Evolutionary conservation across 2,888 invertebrate genomes (phyloP), one percentile per base, ranked within the genome.

Genomic region (Antitype chi): DNA sequence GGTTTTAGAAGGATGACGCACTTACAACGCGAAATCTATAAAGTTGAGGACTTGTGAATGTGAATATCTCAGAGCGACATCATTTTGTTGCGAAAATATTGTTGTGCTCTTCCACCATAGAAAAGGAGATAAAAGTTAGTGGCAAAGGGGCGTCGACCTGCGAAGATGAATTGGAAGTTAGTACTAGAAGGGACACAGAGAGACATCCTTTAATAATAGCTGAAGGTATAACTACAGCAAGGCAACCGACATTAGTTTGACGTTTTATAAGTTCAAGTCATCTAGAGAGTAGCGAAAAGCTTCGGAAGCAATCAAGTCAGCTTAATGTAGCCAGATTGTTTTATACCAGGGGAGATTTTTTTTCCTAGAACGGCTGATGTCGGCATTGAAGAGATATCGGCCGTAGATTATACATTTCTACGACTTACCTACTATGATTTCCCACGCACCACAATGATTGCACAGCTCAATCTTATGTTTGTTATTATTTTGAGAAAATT

Each of bases 1-100:
- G 71, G 67, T 76, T 78, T 73, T 79, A 78, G 74, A 69, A 53
- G 47, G 68, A 80, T 88, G 88, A 87, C 79, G 80, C 87, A 88
- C 69, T 75, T 25, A 47, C 52, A 57, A 59, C 43, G 70, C 62
- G 52, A 81, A 76, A 70, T 76, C 55, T 52, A 55, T 25, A 52
- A 66, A 80, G 63, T 70, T 76, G 74, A 74, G 60, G 63, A 74
- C 67, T 74, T 70, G 15, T 67, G 28, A 47, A 60, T 47, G 23
- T 67, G 63, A 76, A 60, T 64, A 53, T 79, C 23, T 55, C 43
- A 20, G 59, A 66, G 60, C 75, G 67, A 68, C 43, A 32, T 74
- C 43, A 69, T 74, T 52, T 28, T 67, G 11, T 57, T 60, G 55
- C 15, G 60, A 78, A 64, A 69, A 70, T 59, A 25, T 62, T 81